phyloP scores from a whole-genome alignment of 2,888 invertebrate species.

The Tenthredo notha region DNA sequence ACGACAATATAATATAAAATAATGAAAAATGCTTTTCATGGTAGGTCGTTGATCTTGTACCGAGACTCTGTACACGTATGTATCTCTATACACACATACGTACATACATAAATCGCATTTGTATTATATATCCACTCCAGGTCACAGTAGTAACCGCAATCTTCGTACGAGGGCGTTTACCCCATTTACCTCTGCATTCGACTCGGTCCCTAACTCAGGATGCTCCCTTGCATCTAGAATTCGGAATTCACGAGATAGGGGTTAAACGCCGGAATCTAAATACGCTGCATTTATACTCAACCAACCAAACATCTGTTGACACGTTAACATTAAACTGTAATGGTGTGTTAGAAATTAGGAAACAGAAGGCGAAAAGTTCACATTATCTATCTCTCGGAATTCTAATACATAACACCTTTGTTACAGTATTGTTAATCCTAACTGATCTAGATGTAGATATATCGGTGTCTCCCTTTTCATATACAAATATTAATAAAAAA shows the following conservation, averaged over 20 bases:
- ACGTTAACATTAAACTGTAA: neutral
- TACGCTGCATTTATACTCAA: neutral
- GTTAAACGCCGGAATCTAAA: slow-evolving; percentile 42
- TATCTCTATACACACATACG: neutral
- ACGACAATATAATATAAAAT: neutral
- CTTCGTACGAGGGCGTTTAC: slow-evolving; percentile 28
- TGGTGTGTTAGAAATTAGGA: neutral
- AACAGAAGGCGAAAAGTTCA: neutral
- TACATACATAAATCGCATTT: neutral
- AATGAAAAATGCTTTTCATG: neutral
- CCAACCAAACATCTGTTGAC: slow-evolving; percentile 35
- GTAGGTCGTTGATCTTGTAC: neutral
- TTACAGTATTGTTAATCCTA: no score
- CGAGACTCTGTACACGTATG: neutral
- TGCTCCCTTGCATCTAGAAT: slow-evolving; percentile 38
- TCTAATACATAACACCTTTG: no score
- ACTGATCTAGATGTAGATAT: neutral
- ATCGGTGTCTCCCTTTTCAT: neutral
- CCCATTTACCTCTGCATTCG: neutral
- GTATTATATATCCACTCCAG: neutral
- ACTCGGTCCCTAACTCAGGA: slow-evolving; percentile 2
- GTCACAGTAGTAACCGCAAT: slow-evolving; percentile 12
- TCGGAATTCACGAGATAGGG: neutral
- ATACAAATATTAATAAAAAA: neutral
- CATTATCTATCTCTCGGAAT: no score